Percentiles rank a stretch among this genome's conserved stretches.
phyloP scores from a whole-genome alignment of 2,797 vertebrate species.

The Hippocampus kuda region DNA sequence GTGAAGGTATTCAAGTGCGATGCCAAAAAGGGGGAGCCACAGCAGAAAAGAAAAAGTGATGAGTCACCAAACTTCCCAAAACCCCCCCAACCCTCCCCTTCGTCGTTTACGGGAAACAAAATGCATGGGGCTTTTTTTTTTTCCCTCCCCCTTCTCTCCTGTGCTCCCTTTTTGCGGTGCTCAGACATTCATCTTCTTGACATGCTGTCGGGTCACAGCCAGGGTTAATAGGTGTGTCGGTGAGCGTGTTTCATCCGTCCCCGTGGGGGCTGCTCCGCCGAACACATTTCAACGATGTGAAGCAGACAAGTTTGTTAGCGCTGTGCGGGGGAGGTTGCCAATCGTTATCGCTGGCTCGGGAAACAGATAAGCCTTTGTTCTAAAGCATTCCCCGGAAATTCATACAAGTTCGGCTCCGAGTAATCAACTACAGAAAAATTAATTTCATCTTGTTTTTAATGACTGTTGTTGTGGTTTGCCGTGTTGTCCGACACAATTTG shows the following conservation, averaged over 20 bases:
- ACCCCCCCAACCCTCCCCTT: constrained; percentile 54
- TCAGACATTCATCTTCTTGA: constrained; percentile 59
- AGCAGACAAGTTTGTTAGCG: constrained; percentile 39
- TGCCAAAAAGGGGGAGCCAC: constrained; percentile 30
- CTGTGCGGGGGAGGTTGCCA: constrained; percentile 24
- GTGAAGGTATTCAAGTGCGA: constrained; percentile 42
- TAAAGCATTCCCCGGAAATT: constrained; percentile 30
- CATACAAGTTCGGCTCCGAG: constrained; percentile 18
- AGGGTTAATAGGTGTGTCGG: constrained; percentile 60
- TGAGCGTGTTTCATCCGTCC: constrained; percentile 48
- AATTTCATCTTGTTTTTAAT: constrained; percentile 11
- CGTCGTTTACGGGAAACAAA: constrained; percentile 71
- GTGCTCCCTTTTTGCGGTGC: constrained; percentile 25
- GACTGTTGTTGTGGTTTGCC: not conserved
- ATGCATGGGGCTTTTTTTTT: constrained; percentile 47
- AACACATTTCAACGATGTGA: constrained; percentile 48
- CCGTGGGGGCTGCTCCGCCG: constrained; percentile 15
- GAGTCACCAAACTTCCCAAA: constrained; percentile 76
- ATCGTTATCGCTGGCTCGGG: constrained; percentile 23
- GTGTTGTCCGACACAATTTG: not conserved
- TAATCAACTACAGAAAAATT: constrained; percentile 29
- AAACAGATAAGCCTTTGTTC: constrained; percentile 58
- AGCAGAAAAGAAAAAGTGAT: constrained; percentile 71
- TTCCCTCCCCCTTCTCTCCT: constrained; percentile 19
- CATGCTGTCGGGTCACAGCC: constrained; percentile 50